These are phyloP conservation scores for Mamestra brassicae DNA, from an alignment of 2,888 invertebrate species.

Conservation along the genomic window DNA sequence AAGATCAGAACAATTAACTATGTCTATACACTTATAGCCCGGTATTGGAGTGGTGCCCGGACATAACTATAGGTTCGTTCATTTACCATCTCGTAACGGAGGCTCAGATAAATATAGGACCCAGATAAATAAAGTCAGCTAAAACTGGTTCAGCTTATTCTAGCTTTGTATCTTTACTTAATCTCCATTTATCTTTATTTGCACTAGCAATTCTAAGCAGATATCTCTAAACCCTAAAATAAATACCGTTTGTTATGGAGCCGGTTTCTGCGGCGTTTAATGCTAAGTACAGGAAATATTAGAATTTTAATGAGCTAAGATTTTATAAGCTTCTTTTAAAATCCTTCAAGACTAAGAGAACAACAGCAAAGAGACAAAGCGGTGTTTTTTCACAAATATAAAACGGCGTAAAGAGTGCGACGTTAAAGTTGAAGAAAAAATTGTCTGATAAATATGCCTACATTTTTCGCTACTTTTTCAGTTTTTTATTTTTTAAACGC, in stretches of 20 bases:
- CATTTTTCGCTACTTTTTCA: neutral
- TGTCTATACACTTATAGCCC: constrained; percentile 27
- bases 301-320: constrained; percentile 50
- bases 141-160: constrained; percentile 1
- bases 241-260: constrained; percentile 25
- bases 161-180: neutral
- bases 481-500: neutral
- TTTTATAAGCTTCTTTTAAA: constrained; percentile 34
- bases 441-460: neutral
- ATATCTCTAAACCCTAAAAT: constrained; percentile 17
- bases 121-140: neutral
- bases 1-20: constrained; percentile 41
- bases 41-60: constrained; percentile 51
- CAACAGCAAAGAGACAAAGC: constrained; percentile 9
- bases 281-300: constrained; percentile 42
- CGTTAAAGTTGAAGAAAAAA: neutral
- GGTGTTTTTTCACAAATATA: constrained; percentile 23
- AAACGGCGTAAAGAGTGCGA: constrained; percentile 11
- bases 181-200: constrained; percentile 15
- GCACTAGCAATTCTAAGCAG: constrained; percentile 4
- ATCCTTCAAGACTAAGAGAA: constrained; percentile 19
- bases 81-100: constrained; percentile 1
- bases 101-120: constrained; percentile 5
- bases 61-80: constrained; percentile 1
- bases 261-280: constrained; percentile 32